Conservation (phyloP, 2,113 vertebrate species). For the Crotalus horridus region DNA sequence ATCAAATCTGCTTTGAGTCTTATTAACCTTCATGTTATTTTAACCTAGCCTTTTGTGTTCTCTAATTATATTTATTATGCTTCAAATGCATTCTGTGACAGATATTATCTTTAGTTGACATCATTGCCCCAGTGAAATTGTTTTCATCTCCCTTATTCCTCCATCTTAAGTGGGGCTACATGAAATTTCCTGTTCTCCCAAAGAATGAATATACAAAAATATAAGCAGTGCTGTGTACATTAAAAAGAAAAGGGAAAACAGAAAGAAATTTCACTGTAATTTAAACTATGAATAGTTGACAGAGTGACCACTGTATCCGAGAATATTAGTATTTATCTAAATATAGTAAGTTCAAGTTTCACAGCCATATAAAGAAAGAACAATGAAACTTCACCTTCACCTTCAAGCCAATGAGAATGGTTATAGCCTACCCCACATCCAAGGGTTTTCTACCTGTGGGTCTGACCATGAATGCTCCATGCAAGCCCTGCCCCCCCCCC, state of each 20-base stretch:
- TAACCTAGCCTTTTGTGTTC: conserved; percentile 19
- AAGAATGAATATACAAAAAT: conserved; percentile 5
- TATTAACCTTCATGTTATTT: conserved; percentile 6
- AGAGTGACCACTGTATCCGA: not conserved
- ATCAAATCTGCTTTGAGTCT: conserved; percentile 25
- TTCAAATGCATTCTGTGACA: conserved; percentile 2
- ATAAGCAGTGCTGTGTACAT: not conserved
- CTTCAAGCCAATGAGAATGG: not conserved
- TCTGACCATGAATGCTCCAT: not conserved
- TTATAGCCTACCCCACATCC: not conserved
- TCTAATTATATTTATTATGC: conserved; percentile 1
- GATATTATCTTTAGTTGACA: conserved; percentile 21
- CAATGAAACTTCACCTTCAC: not conserved
- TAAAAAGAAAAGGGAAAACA: not conserved
- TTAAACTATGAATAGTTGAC: not conserved
- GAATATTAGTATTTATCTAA: not conserved
- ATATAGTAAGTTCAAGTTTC: not conserved
- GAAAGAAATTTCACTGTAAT: not conserved
- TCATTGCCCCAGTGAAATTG: not conserved
- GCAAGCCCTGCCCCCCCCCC: accelerated
- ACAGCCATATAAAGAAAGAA: not conserved
- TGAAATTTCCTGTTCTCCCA: conserved; percentile 26
- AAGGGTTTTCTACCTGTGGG: not conserved
- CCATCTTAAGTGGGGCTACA: not conserved
- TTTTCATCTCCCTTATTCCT: not conserved